These are phyloP conservation scores for Nothocercus nigrocapillus DNA, from an alignment of 2,113 vertebrate genomes.

Conservation along the genomic window DNA sequence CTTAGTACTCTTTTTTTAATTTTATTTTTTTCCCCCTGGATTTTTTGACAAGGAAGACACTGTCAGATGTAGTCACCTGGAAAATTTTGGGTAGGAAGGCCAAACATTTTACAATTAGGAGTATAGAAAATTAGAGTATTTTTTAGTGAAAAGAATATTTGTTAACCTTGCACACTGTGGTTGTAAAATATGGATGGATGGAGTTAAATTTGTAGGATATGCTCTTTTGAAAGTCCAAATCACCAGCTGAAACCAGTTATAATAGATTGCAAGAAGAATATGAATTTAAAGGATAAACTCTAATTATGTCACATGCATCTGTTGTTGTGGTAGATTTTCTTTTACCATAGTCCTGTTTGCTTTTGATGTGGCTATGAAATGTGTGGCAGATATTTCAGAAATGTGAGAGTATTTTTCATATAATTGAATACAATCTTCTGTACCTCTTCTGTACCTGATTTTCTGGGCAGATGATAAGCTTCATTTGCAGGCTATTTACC, in stretches of 20 bases:
- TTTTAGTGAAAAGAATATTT: background rate
- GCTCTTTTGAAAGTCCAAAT: background rate
- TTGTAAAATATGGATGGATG: background rate
- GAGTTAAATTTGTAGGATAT: background rate
- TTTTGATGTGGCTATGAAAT: background rate
- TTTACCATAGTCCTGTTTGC: background rate
- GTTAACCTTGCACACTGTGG: background rate
- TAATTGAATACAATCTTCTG: background rate
- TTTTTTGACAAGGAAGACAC: background rate
- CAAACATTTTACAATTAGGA: background rate
- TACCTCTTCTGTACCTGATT: background rate
- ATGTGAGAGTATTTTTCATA: background rate
- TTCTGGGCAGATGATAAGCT: background rate
- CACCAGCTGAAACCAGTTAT: background rate
- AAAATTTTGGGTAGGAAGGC: background rate
- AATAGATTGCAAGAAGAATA: background rate
- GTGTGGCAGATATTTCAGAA: background rate
- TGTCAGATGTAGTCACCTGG: background rate
- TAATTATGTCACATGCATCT: background rate
- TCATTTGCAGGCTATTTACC: background rate
- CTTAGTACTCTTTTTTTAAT: background rate
- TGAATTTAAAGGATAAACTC: background rate
- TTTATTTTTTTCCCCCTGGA: background rate
- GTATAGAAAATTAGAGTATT: background rate
- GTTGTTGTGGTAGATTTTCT: fast-evolving